Evolutionary conservation across 2,888 invertebrate genomes (phyloP).

Genomic region (Nomada ruficornis): DNA sequence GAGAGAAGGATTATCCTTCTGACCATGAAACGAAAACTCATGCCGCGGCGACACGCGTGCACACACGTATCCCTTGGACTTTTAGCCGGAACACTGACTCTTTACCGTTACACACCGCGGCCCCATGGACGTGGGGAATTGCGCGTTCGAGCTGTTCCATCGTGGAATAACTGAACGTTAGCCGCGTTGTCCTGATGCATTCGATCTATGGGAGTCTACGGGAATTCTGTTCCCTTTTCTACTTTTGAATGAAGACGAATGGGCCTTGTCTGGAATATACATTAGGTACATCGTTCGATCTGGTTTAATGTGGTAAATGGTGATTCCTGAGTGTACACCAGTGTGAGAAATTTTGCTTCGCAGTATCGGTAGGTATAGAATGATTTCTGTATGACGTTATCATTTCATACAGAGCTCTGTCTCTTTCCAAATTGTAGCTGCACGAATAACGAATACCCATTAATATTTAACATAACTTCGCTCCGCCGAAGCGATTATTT

Average conservation of each 20-base stretch:
- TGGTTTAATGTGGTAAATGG: too few species aligned
- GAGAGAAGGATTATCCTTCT: conserved; percentile 76
- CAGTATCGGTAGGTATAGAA: not conserved
- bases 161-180: not conserved
- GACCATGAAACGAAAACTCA: conserved; percentile 79
- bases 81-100: conserved; percentile 66
- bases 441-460: too few species aligned
- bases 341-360: not conserved
- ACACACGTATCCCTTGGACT: conserved; percentile 65
- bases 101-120: conserved; percentile 79
- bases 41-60: conserved; percentile 62
- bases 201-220: not conserved
- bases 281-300: not conserved
- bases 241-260: not conserved
- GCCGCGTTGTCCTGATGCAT: not conserved
- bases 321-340: too few species aligned
- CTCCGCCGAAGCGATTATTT: not conserved
- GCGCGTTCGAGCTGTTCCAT: not conserved
- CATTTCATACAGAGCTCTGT: too few species aligned
- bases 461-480: too few species aligned
- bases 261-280: not conserved
- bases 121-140: not conserved
- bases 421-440: too few species aligned
- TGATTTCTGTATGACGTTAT: too few species aligned
- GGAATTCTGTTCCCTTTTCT: not conserved